These are phyloP conservation scores for Hypomecis atomaria DNA, from an alignment of 2,888 invertebrate species.

Conservation along the genomic window DNA sequence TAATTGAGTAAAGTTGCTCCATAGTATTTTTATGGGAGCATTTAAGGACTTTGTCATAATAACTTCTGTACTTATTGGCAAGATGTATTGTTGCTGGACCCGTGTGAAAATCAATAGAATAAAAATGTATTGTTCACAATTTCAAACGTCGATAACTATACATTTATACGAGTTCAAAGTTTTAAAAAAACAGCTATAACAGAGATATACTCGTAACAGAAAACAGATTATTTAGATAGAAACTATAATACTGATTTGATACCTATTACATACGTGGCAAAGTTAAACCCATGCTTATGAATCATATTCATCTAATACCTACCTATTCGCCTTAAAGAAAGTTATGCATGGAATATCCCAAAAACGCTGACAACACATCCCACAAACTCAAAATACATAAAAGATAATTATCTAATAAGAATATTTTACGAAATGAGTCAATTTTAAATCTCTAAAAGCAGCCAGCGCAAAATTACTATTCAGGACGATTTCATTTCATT, in stretches of 20 bases:
- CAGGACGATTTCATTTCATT: constrained; percentile 34
- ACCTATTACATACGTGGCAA: no score
- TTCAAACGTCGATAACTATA: constrained; percentile 37
- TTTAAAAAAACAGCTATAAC: neutral
- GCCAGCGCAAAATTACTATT: constrained; percentile 29
- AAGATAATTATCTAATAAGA: constrained; percentile 16
- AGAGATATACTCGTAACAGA: no score
- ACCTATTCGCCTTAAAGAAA: no score
- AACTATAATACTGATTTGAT: no score
- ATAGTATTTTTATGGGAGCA: constrained; percentile 66
- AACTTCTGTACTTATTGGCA: constrained; percentile 54
- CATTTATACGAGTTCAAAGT: neutral
- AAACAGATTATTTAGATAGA: no score
- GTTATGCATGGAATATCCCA: no score
- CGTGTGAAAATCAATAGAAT: constrained; percentile 84
- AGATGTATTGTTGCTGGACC: constrained; percentile 65
- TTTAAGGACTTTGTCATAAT: constrained; percentile 69
- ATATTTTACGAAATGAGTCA: constrained; percentile 29
- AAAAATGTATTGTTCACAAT: constrained; percentile 73
- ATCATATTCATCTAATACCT: no score
- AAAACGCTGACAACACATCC: no score
- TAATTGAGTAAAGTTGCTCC: constrained; percentile 76
- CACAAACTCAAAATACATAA: neutral
- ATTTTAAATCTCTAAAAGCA: constrained; percentile 26
- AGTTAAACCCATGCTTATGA: no score